These are phyloP conservation scores for Phoxinus dragarum DNA, from an alignment of 2,797 vertebrate genomes.

Conservation along the genomic window DNA sequence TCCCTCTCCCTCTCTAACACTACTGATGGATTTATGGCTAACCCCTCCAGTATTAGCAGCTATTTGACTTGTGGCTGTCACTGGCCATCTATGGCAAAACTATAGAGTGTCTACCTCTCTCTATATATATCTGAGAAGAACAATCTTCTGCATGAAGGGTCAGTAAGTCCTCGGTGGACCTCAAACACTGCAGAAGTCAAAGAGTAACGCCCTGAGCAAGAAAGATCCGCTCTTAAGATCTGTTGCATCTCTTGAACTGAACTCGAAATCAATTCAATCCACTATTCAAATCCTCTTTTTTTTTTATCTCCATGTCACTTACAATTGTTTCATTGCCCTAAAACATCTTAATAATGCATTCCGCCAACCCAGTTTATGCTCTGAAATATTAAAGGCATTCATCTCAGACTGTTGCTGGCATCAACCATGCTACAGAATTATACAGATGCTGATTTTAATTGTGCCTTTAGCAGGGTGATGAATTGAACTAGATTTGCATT, in stretches of 20 bases:
- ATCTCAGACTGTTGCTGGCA: conserved; percentile 21
- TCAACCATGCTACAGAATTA: conserved; percentile 16
- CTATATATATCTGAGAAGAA: conserved; percentile 6
- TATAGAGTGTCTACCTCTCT: conserved; percentile 16
- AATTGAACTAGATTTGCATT: conserved; percentile 12
- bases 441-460: conserved; percentile 48
- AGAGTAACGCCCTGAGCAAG: neutral
- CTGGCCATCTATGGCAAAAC: conserved; percentile 55
- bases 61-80: conserved; percentile 63
- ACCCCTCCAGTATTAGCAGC: conserved; percentile 60
- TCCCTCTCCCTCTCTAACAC: conserved; percentile 31
- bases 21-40: conserved; percentile 57
- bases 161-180: neutral
- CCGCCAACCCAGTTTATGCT: neutral
- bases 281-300: neutral
- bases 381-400: conserved; percentile 23
- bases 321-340: conserved; percentile 10
- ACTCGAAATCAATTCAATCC: conserved; percentile 22
- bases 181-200: conserved; percentile 22
- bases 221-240: neutral
- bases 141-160: conserved; percentile 38
- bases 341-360: neutral
- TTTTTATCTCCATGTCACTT: conserved; percentile 14
- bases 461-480: conserved; percentile 10
- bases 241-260: neutral